phyloP scores from a whole-genome alignment of 2,113 vertebrate genomes.

The Etheostoma cragini region DNA sequence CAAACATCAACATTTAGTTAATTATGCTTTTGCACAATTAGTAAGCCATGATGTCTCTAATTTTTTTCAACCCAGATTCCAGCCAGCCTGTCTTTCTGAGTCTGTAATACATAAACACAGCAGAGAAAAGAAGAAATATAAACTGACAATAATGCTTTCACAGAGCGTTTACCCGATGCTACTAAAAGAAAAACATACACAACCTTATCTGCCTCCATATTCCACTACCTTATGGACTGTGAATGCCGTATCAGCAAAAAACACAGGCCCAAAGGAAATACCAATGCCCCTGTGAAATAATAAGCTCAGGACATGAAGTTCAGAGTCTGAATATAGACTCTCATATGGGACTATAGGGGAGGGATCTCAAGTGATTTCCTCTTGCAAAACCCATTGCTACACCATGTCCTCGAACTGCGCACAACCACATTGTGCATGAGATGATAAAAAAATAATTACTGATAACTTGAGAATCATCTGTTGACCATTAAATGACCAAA shows the following conservation, averaged over 20 bases:
- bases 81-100: background rate
- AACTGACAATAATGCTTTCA: background rate
- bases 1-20: background rate
- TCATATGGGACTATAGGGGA: conserved; percentile 47
- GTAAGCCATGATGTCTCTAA: background rate
- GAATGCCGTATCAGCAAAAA: conserved; percentile 54
- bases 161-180: background rate
- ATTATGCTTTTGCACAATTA: background rate
- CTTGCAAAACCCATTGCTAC: background rate
- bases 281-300: conserved; percentile 74
- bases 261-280: conserved; percentile 71
- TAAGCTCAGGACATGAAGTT: conserved; percentile 55
- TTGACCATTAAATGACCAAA: background rate
- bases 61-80: background rate
- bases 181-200: background rate
- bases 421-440: background rate
- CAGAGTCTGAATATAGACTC: conserved; percentile 45
- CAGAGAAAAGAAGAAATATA: background rate
- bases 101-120: background rate
- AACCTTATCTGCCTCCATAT: conserved; percentile 25
- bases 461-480: too few species aligned
- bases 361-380: conserved; percentile 56
- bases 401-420: conserved; percentile 20
- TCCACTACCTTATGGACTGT: conserved; percentile 49
- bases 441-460: background rate